Percentiles rank a stretch among this genome's conserved stretches.
phyloP scores from a whole-genome alignment of 2,888 invertebrate genomes.

The Brenthis hecate region DNA sequence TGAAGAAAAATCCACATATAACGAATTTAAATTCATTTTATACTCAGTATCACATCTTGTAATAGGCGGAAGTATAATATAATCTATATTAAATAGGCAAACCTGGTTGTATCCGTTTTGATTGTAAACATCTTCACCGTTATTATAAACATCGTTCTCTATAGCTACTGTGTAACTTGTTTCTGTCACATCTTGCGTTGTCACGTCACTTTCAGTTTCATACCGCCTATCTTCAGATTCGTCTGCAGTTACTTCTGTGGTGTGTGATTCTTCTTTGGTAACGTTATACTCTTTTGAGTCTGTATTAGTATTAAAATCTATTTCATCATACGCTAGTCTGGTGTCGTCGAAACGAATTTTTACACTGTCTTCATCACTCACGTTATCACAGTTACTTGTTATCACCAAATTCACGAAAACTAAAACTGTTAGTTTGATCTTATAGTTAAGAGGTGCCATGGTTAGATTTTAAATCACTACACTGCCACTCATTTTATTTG shows the following conservation, averaged over 20 bases:
- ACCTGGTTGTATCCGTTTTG: slow-evolving; percentile 42
- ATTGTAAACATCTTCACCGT: slow-evolving; percentile 48
- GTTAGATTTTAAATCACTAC: slow-evolving; percentile 33
- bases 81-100: slow-evolving; percentile 21
- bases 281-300: slow-evolving; percentile 25
- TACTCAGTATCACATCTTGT: too few species aligned
- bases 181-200: slow-evolving; percentile 29
- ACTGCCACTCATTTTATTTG: slow-evolving; percentile 18
- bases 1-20: too few species aligned
- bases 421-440: slow-evolving; percentile 33
- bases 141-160: slow-evolving; percentile 54
- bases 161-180: slow-evolving; percentile 39
- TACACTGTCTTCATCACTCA: slow-evolving; percentile 13
- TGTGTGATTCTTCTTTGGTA: slow-evolving; percentile 19
- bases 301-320: slow-evolving; percentile 3
- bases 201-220: slow-evolving; percentile 23
- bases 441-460: slow-evolving; percentile 35
- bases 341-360: slow-evolving; percentile 1
- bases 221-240: slow-evolving; percentile 9
- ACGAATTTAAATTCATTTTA: too few species aligned
- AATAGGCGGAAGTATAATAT: neutral
- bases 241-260: slow-evolving; percentile 15
- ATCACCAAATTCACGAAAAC: slow-evolving; percentile 36
- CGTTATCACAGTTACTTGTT: slow-evolving; percentile 34
- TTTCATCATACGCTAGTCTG: neutral